These are phyloP conservation scores for Spodoptera picta DNA, from an alignment of 2,888 invertebrate genomes.

Conservation along the genomic window DNA sequence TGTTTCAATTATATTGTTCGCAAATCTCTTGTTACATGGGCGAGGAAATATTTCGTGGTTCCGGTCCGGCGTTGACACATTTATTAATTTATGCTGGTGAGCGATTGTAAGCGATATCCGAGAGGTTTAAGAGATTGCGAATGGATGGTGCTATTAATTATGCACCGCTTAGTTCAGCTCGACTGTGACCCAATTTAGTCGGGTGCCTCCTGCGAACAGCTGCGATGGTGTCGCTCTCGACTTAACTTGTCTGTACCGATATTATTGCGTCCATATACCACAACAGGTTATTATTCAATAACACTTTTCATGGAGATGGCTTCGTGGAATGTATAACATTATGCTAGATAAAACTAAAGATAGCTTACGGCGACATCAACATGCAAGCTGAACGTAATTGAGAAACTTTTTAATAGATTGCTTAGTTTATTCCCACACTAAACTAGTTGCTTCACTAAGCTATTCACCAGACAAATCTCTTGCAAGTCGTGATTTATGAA, in stretches of 20 bases:
- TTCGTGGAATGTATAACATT: background rate
- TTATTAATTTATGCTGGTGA: constrained; percentile 60
- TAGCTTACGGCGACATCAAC: constrained; percentile 12
- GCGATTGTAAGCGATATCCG: constrained; percentile 61
- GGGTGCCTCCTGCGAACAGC: constrained; percentile 62
- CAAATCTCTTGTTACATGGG: constrained; percentile 13
- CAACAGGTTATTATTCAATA: constrained; percentile 18
- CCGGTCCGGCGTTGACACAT: constrained; percentile 57
- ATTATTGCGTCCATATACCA: constrained; percentile 47
- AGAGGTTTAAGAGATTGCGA: constrained; percentile 69
- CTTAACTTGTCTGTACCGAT: constrained; percentile 57
- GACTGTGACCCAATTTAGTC: constrained; percentile 74
- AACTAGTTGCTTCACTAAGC: constrained; percentile 21
- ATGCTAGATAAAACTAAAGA: constrained; percentile 10
- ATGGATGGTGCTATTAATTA: constrained; percentile 76
- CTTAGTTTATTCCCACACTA: constrained; percentile 24
- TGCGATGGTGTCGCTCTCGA: constrained; percentile 59
- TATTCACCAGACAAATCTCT: constrained; percentile 10
- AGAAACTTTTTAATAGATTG: constrained; percentile 38
- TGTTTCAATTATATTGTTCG: background rate
- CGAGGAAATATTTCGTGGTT: constrained; percentile 23
- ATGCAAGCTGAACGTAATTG: constrained; percentile 31
- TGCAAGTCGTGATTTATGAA: constrained; percentile 15
- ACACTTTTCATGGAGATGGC: background rate
- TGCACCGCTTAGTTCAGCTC: constrained; percentile 74